These are phyloP conservation scores for Pelvicachromis taeniatus DNA, from an alignment of 2,113 vertebrate genomes.

Conservation along the genomic window DNA sequence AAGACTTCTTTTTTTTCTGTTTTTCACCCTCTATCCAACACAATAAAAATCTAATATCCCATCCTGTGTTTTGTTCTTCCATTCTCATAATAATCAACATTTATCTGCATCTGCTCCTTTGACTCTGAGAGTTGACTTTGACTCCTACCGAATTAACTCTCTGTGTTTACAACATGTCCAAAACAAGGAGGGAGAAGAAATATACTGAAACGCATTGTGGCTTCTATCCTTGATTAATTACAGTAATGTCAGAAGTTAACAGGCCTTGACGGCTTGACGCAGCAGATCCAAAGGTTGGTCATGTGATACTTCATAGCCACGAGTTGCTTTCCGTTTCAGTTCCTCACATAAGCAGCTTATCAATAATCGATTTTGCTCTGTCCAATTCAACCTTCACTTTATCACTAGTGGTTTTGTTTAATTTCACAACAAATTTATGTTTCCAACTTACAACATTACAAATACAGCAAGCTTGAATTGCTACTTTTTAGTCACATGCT, in stretches of 20 bases:
- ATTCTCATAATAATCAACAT: conserved; percentile 9
- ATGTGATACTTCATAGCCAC: neutral
- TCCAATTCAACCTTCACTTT: neutral
- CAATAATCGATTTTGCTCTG: conserved; percentile 5
- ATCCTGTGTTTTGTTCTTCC: conserved; percentile 45
- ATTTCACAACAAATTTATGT: neutral
- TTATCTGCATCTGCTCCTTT: conserved; percentile 4
- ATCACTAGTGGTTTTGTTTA: neutral
- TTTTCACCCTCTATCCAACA: neutral
- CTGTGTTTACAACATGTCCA: neutral
- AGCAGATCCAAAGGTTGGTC: neutral
- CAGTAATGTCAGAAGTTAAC: neutral
- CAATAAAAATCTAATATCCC: conserved; percentile 35
- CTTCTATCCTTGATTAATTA: neutral
- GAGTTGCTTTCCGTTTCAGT: neutral
- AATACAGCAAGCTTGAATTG: neutral
- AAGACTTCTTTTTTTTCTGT: neutral
- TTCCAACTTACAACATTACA: neutral
- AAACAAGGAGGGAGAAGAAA: neutral
- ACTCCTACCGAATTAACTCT: conserved; percentile 30
- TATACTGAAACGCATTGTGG: neutral
- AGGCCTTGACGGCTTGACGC: neutral
- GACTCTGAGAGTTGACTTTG: conserved; percentile 26
- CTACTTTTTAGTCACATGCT: neutral
- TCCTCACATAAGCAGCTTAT: neutral